Evolutionary conservation across 2,797 vertebrate genomes (phyloP).

Genomic region (Arctocebus calabarensis): DNA sequence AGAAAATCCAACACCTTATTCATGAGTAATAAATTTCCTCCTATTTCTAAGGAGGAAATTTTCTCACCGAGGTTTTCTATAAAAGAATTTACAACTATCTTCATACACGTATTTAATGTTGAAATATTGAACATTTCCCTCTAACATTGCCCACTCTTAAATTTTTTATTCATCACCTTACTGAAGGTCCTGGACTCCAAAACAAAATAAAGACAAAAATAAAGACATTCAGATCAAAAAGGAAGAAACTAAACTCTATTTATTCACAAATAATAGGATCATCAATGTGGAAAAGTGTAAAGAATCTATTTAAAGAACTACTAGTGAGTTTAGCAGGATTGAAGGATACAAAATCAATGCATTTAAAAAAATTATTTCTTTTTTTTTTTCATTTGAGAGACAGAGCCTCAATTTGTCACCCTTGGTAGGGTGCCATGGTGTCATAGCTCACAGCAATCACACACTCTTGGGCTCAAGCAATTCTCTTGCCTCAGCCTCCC

Average conservation of each 20-base stretch:
- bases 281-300: neutral
- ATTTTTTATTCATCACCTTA: neutral
- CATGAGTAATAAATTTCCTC: neutral
- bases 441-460: too few relatives aligned
- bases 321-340: neutral
- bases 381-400: too few relatives aligned
- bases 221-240: neutral
- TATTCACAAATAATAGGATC: neutral
- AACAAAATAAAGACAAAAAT: neutral
- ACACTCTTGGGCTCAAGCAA: too few relatives aligned
- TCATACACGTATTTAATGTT: conserved; percentile 13
- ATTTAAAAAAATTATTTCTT: neutral
- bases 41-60: neutral
- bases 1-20: neutral
- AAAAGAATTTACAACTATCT: neutral
- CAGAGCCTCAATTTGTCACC: too few relatives aligned
- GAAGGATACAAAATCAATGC: neutral
- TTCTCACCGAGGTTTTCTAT: conserved; percentile 22
- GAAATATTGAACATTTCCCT: neutral
- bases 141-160: neutral
- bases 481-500: too few relatives aligned
- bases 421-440: too few relatives aligned
- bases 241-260: neutral
- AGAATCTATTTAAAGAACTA: neutral
- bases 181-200: neutral